Base-by-base conservation (phyloP, 2,113 vertebrate genomes). In the Sinocyclocheilus maitianheensis region DNA sequence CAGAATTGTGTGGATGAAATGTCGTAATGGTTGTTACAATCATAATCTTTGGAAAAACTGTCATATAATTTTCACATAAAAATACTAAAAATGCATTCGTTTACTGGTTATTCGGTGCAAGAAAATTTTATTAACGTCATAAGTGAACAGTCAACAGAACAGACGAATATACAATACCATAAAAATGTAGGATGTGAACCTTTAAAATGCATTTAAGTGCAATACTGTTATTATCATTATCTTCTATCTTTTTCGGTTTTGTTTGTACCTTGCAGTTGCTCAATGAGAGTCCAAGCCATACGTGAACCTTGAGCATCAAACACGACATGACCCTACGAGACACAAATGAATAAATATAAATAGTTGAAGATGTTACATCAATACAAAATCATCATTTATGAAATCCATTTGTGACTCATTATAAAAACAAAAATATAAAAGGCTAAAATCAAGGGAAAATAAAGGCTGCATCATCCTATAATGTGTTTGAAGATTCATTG, bases 271-370 rank as follows among this genome's bases (percentile, higher is more conserved):
- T 99, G 98, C 0, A 99, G 95, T 89, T 99, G 98, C 85, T 99
- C 97, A 0, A 99, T 98, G 12, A 98, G 97, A 0, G 98, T 99
- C 98, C 97, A 98, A 3, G 98, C 97, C 97, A 99, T 99, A 91
- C 98, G 95, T 81, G 98, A 98, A 22, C 98, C 98, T 16, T 98
- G 98, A 85, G 97, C 98, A 24, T 99, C 98, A 22, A 99, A 99
- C 85, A 99, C 97, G 55, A 99, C 97, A 20, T 98, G 97, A 53
- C 97, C 97, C 97, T 99, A 90, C 37, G 62, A 81, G 81, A 83
- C 60, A 83, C 75, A 18, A n/a, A 2, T 5, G 22, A 9, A 79
- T 26, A 55, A 22, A 80, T 26, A 20, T 71, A 53, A 20, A 55
- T 34, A 75, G 30, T 14, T 3, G 1, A 83, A 43, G 18, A 13